phyloP scores from a whole-genome alignment of 2,888 invertebrate species.

The Exephanes ischioxanthus region DNA sequence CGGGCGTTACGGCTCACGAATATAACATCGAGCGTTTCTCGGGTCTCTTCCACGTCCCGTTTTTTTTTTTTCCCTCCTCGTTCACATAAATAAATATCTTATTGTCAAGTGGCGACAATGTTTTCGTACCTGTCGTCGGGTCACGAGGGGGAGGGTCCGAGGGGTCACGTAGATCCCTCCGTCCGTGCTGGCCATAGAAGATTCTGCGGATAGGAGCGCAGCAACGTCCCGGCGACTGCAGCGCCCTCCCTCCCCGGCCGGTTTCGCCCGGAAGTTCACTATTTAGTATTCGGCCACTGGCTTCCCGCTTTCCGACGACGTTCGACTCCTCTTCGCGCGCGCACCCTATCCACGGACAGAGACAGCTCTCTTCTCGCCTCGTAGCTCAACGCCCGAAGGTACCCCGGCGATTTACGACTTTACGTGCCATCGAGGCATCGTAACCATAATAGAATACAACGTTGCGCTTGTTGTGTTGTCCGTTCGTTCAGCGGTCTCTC shows the following conservation, averaged over 20 bases:
- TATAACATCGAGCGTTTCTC: constrained; percentile 7
- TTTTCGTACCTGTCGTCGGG: constrained; percentile 49
- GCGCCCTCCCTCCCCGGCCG: constrained; percentile 23
- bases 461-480: not conserved
- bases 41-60: constrained; percentile 8
- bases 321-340: constrained; percentile 55
- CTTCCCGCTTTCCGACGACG: constrained; percentile 72
- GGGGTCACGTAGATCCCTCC: constrained; percentile 58
- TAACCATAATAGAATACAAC: constrained; percentile 43
- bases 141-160: constrained; percentile 27
- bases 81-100: constrained; percentile 40
- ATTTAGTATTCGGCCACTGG: constrained; percentile 69
- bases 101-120: constrained; percentile 30
- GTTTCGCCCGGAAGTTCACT: constrained; percentile 69
- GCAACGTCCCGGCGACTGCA: constrained; percentile 14
- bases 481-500: not conserved
- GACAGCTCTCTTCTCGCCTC: constrained; percentile 22
- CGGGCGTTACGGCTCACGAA: not conserved
- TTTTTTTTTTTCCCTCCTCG: not conserved
- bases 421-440: constrained; percentile 57
- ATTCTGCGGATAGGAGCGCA: constrained; percentile 65
- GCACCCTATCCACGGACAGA: constrained; percentile 56
- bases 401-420: constrained; percentile 60
- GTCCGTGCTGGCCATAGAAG: constrained; percentile 59
- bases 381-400: constrained; percentile 34